Conservation (phyloP, 2,113 vertebrate species). For the Equus quagga region DNA sequence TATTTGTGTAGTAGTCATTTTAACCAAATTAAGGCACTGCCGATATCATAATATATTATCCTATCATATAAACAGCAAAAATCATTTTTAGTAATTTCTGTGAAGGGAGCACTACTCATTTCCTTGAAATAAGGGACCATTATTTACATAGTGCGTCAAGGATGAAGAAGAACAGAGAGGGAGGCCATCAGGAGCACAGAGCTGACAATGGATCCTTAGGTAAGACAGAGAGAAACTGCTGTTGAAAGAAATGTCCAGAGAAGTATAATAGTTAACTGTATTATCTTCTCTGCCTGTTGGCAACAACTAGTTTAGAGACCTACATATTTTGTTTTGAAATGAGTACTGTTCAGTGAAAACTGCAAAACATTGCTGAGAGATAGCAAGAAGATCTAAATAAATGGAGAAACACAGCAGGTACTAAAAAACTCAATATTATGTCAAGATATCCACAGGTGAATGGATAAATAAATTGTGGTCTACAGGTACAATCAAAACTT, state of each 20-base stretch:
- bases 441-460: neutral
- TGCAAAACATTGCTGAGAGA: neutral
- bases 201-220: neutral
- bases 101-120: neutral
- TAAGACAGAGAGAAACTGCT: neutral
- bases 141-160: neutral
- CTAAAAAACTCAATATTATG: neutral
- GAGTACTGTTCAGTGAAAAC: neutral
- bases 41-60: neutral
- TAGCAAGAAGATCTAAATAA: neutral
- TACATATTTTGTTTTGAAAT: neutral
- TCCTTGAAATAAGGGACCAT: conserved; percentile 30
- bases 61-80: neutral
- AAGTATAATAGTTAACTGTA: neutral
- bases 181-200: neutral
- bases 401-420: neutral
- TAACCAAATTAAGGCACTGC: neutral
- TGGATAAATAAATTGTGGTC: neutral
- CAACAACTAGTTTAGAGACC: neutral
- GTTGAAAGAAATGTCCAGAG: neutral
- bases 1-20: neutral
- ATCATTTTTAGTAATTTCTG: neutral
- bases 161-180: neutral
- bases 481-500: neutral
- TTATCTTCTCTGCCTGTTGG: neutral